phyloP scores from a whole-genome alignment of 2,113 vertebrate species.

The Gobius niger region DNA sequence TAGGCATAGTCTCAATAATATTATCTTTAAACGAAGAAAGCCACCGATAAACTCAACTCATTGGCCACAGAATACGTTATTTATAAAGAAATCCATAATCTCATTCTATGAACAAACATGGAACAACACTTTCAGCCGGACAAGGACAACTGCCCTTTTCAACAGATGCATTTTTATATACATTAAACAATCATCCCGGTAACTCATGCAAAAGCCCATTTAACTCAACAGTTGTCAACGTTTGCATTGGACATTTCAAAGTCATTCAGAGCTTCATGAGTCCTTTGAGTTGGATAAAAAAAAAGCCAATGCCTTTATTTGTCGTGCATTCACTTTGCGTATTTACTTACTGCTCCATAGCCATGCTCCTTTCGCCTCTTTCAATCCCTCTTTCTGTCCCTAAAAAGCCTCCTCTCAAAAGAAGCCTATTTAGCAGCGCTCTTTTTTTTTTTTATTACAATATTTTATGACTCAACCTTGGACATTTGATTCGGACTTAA shows the following conservation, averaged over 20 bases:
- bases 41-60: too few relatives aligned
- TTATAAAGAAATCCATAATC: too few relatives aligned
- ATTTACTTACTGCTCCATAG: neutral
- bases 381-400: constrained; percentile 18
- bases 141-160: neutral
- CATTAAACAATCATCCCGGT: neutral
- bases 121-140: neutral
- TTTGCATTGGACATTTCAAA: neutral
- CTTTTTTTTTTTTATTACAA: constrained; percentile 25
- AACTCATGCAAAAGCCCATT: neutral
- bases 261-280: neutral
- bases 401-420: constrained; percentile 22
- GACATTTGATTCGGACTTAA: constrained; percentile 59
- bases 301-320: neutral
- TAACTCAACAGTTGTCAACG: neutral
- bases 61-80: too few relatives aligned
- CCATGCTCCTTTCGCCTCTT: neutral
- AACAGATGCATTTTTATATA: neutral
- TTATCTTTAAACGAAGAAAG: too few relatives aligned
- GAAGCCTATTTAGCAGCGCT: constrained; percentile 17
- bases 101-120: too few relatives aligned
- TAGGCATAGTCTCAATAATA: too few relatives aligned
- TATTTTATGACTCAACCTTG: constrained; percentile 48
- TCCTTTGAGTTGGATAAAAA: neutral
- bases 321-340: neutral